Evolutionary conservation across 2,113 vertebrate species (phyloP).

Genomic region (Empidonax alnorum): DNA sequence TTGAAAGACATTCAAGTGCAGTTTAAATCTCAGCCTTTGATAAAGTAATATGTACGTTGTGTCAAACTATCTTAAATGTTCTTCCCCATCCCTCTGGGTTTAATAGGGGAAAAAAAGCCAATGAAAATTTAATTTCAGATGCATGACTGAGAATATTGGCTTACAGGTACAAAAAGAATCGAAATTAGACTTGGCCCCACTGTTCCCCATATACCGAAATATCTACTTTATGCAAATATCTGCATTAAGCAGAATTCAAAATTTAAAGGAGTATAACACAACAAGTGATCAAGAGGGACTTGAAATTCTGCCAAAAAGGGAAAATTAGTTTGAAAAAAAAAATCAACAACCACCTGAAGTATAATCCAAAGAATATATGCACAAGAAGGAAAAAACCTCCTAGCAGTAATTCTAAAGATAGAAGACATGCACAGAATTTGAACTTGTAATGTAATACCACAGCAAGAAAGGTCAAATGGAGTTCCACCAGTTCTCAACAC

Average conservation of each 20-base stretch:
- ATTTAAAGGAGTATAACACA: not conserved
- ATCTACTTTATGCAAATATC: not conserved
- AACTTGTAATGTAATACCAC: not conserved
- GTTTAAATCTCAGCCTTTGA: not conserved
- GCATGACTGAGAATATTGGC: not conserved
- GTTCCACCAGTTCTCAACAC: not conserved
- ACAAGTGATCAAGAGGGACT: not conserved
- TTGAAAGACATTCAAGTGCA: not conserved
- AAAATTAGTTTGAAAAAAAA: not conserved
- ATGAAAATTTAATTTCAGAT: not conserved
- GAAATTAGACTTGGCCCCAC: not conserved
- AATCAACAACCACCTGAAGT: not conserved
- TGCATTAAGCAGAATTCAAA: not conserved
- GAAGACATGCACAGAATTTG: not conserved
- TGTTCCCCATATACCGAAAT: not conserved
- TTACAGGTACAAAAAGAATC: not conserved
- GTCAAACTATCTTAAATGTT: not conserved
- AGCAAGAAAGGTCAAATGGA: not conserved
- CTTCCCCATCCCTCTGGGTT: not conserved
- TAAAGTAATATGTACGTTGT: not conserved
- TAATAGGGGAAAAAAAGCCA: accelerated
- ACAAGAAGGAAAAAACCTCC: not conserved
- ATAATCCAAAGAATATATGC: not conserved
- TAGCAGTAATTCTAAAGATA: not conserved
- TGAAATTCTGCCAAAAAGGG: not conserved